Evolutionary conservation across 2,888 invertebrate genomes (phyloP), one percentile per base, ranked within the genome.

Genomic region (Notodonta dromedarius): DNA sequence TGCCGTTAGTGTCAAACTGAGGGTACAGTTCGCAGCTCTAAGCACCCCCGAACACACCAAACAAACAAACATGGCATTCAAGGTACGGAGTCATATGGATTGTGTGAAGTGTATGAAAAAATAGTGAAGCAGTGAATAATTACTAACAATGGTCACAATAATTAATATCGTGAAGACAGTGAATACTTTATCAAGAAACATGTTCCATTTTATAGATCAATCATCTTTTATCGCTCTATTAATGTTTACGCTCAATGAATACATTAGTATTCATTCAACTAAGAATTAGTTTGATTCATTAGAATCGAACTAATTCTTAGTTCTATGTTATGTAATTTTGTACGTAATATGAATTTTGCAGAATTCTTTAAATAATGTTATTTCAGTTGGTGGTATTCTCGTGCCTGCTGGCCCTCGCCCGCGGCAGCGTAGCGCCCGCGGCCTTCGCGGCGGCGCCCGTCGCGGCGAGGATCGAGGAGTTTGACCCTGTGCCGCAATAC

Each of bases 401-500:
- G 42, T 90, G 89, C 83, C 77, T 92, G 50, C 63, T 92, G 71
- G 90, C 91, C 60, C 70, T 81, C 70, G 87, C 85, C 9, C 83
- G 78, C 65, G 86, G 88, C 67, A 90, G 91, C 76, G 87, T 82
- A 58, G 84, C 88, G 53, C 87, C 91, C 11, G 87, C 85, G 11
- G 85, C 85, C 24, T 58, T 77, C 40, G 85, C 83, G 12, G 84
- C 85, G 4, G 85, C 85, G 2, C 82, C 88, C 0, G 82, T 85
- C 4, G 85, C 87, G 2, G 89, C 90, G 9, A 81, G 87, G 44
- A 73, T 90, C 3, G 91, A 90, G 64, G 87, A 94, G 63, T 94
- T 93, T 78, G 95, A 95, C 77, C 91, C 94, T 0, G 79, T 90
- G 56, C 95, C 95, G 0, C 95, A 94, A 78, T 96, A 96, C 84